phyloP scores from a whole-genome alignment of 2,797 vertebrate species.

The Pseudochirops corinnae region DNA sequence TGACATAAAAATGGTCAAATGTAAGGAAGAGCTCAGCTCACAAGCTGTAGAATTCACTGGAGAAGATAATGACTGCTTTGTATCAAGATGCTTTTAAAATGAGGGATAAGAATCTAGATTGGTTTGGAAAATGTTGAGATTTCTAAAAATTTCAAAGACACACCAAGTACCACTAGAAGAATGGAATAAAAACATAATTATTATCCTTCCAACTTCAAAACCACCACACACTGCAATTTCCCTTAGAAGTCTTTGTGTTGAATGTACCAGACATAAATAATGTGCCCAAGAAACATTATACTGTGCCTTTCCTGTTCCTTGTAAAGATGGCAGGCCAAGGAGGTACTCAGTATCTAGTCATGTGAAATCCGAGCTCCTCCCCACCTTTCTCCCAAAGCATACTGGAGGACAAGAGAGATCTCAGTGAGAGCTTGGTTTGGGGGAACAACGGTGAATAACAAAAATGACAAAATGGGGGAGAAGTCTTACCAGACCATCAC shows the following conservation, averaged over 20 bases:
- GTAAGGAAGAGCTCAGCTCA: constrained; percentile 21
- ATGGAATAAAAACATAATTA: background rate
- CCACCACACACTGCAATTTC: background rate
- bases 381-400: constrained; percentile 46
- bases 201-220: background rate
- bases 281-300: constrained; percentile 40
- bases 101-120: constrained; percentile 49
- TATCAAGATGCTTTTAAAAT: constrained; percentile 52
- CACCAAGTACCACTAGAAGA: background rate
- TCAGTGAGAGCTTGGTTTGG: fast-evolving
- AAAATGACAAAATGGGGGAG: background rate
- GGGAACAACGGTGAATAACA: background rate
- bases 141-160: constrained; percentile 46
- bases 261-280: constrained; percentile 40
- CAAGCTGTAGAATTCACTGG: constrained; percentile 19
- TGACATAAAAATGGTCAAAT: background rate
- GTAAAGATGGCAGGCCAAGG: constrained; percentile 51
- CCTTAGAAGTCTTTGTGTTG: background rate
- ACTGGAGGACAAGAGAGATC: constrained; percentile 4
- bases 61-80: constrained; percentile 37
- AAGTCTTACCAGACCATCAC: constrained; percentile 97
- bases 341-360: constrained; percentile 33
- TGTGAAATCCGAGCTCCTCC: constrained; percentile 47
- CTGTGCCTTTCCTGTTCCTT: constrained; percentile 45
- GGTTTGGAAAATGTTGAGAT: constrained; percentile 52